A percentile compares a stretch with the other conserved stretches of the same genome.
phyloP scores from a whole-genome alignment of 2,113 vertebrate genomes.

The Poecilia latipinna region DNA sequence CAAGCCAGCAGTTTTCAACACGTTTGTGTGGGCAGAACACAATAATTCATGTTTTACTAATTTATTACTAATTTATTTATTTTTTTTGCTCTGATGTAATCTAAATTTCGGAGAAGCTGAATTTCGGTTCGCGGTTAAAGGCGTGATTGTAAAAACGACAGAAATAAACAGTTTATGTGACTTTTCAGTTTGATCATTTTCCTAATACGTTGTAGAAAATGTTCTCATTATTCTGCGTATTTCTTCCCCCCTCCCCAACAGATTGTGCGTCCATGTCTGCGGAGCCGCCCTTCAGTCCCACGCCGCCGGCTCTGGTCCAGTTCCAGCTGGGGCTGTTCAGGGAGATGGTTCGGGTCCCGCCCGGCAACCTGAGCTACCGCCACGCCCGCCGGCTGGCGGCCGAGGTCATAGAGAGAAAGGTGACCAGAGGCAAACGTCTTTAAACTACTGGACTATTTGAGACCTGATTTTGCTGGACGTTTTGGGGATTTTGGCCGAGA shows the following conservation, averaged over 20 bases:
- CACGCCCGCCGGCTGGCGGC: constrained; percentile 70
- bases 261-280: constrained; percentile 47
- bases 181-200: background rate
- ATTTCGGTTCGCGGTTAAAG: too few relatives aligned
- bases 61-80: too few relatives aligned
- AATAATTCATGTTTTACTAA: background rate
- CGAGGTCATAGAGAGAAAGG: constrained; percentile 78
- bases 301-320: constrained; percentile 51
- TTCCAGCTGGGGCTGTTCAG: constrained; percentile 79
- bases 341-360: constrained; percentile 67
- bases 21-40: background rate
- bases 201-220: background rate
- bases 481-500: background rate
- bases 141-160: too few relatives aligned
- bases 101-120: too few relatives aligned
- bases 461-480: background rate
- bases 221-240: background rate
- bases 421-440: constrained; percentile 13
- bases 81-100: too few relatives aligned
- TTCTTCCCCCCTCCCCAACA: background rate
- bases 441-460: too few relatives aligned
- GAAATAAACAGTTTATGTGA: too few relatives aligned
- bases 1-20: background rate
- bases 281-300: constrained; percentile 25
- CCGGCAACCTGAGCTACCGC: constrained; percentile 64